Percentiles rank a stretch among this genome's conserved stretches.
Evolutionary conservation across 2,113 vertebrate genomes (phyloP).

Genomic region (Dipodomys stephensi): DNA sequence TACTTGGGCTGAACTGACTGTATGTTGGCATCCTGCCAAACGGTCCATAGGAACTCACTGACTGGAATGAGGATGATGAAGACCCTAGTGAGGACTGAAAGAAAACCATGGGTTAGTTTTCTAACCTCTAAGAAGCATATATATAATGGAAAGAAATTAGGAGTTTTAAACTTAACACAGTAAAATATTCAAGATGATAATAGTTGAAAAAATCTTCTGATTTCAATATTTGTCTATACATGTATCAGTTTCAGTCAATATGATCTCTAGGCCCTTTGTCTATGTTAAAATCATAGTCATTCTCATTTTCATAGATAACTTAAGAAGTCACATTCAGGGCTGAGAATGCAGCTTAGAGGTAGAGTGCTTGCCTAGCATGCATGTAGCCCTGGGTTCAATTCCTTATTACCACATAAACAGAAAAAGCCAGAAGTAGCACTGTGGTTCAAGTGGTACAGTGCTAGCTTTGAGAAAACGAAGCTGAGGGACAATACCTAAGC

Average conservation of each 20-base stretch:
- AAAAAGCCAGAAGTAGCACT: too few relatives aligned
- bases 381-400: too few relatives aligned
- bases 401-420: too few relatives aligned
- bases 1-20: slow-evolving; percentile 93
- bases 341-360: neutral
- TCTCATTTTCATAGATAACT: slow-evolving; percentile 28
- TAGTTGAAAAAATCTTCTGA: neutral
- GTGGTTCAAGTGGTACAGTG: too few relatives aligned
- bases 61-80: slow-evolving; percentile 92
- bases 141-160: neutral
- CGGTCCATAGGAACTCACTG: slow-evolving; percentile 92
- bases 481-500: too few relatives aligned
- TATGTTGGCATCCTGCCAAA: slow-evolving; percentile 94
- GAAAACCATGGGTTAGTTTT: slow-evolving; percentile 67
- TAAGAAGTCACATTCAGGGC: slow-evolving; percentile 6
- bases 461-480: too few relatives aligned
- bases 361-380: too few relatives aligned
- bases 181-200: neutral
- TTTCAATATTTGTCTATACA: neutral
- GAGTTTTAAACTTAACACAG: neutral
- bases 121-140: slow-evolving; percentile 12
- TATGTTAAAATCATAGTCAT: slow-evolving; percentile 1
- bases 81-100: slow-evolving; percentile 95
- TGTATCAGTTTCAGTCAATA: neutral
- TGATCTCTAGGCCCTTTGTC: slow-evolving; percentile 40